A percentile compares a stretch with the other conserved stretches of the same genome.
Conservation (phyloP, 2,888 invertebrate genomes). For the Keiferia lycopersicella region DNA sequence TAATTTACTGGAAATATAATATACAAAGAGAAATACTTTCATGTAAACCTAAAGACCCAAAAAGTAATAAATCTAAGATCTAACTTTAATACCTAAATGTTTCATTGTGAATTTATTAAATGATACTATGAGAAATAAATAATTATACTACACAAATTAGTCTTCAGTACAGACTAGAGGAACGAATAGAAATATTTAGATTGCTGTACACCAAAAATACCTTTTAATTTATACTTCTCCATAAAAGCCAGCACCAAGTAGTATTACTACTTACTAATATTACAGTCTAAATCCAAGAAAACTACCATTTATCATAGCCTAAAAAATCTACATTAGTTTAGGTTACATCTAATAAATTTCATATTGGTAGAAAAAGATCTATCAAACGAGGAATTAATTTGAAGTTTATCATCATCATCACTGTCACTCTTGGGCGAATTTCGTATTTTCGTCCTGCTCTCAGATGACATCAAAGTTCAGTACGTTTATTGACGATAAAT, state of each 20-base stretch:
- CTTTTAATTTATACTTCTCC: background rate
- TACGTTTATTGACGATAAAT: too few species aligned
- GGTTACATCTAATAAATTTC: too few species aligned
- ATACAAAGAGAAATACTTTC: too few species aligned
- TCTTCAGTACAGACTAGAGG: conserved; percentile 16
- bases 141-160: background rate
- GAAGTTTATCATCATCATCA: too few species aligned
- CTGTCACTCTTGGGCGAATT: too few species aligned
- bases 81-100: background rate
- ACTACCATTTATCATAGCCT: background rate
- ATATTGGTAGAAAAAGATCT: too few species aligned
- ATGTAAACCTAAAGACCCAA: too few species aligned
- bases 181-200: conserved; percentile 9
- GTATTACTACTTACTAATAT: conserved; percentile 9
- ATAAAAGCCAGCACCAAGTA: conserved; percentile 9
- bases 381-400: too few species aligned
- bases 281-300: background rate
- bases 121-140: background rate
- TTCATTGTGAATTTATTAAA: background rate
- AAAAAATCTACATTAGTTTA: background rate
- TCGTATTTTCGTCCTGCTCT: too few species aligned
- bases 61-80: background rate
- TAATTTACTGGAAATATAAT: too few species aligned
- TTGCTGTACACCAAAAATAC: background rate
- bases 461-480: too few species aligned